Percentiles rank a stretch among this genome's conserved stretches.
Evolutionary conservation across 2,797 vertebrate species (phyloP).

Genomic region (Alca torda): DNA sequence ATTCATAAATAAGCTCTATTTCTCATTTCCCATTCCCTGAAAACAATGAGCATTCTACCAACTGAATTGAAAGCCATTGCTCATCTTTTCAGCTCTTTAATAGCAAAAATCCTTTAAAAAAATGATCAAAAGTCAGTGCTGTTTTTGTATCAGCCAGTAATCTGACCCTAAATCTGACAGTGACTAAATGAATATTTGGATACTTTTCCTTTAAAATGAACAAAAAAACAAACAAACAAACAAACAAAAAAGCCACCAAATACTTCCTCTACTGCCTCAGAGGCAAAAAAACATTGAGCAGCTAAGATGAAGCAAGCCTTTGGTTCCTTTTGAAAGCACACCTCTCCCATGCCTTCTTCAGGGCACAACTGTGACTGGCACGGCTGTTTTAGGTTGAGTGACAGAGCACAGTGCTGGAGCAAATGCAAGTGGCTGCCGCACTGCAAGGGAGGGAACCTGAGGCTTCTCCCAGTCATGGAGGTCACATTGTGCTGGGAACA

Average conservation of each 20-base stretch:
- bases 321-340: background rate
- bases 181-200: background rate
- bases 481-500: background rate
- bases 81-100: background rate
- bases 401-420: background rate
- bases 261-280: background rate
- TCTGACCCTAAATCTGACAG: background rate
- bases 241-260: background rate
- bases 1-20: background rate
- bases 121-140: background rate
- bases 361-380: rapidly evolving
- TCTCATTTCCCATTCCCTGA: background rate
- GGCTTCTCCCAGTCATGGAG: background rate
- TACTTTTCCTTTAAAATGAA: background rate
- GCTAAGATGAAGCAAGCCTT: background rate
- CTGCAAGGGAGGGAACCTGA: background rate
- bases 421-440: background rate
- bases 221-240: background rate
- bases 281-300: background rate
- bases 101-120: background rate
- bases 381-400: background rate
- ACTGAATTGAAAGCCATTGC: background rate
- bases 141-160: background rate
- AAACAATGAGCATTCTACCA: background rate
- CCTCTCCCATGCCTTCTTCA: background rate